Evolutionary conservation across 2,888 invertebrate genomes (phyloP).

Genomic region (Andrena haemorrhoa): DNA sequence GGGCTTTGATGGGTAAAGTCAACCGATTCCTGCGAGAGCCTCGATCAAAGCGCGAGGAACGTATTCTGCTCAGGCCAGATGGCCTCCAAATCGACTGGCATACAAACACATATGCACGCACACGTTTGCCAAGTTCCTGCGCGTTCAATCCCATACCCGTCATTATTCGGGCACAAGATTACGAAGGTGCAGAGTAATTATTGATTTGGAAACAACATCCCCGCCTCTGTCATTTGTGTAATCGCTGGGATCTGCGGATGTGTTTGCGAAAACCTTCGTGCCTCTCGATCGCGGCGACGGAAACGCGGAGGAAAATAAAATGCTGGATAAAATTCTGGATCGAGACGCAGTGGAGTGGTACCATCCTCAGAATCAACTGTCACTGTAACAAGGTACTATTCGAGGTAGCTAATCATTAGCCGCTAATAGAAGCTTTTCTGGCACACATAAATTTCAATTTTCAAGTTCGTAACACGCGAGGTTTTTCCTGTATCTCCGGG

Average conservation of each 20-base stretch:
- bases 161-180: slow-evolving; percentile 61
- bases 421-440: too few species aligned
- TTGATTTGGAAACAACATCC: slow-evolving; percentile 61
- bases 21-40: too few species aligned
- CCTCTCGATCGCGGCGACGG: neutral
- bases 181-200: slow-evolving; percentile 64
- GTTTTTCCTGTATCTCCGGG: too few species aligned
- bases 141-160: slow-evolving; percentile 26
- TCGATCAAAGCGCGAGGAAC: neutral
- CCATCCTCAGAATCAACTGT: neutral
- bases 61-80: neutral
- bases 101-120: neutral
- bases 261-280: slow-evolving; percentile 49
- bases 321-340: neutral
- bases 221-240: slow-evolving; percentile 61
- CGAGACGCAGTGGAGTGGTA: neutral
- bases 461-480: too few species aligned
- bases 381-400: neutral
- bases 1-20: too few species aligned
- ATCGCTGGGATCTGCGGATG: slow-evolving; percentile 48
- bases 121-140: neutral
- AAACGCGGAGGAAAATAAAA: neutral
- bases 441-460: too few species aligned
- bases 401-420: too few species aligned
- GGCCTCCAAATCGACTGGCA: slow-evolving; percentile 54